These are phyloP conservation scores for Rousettus leschenaultii DNA, from an alignment of 2,113 vertebrate species.

Conservation along the genomic window DNA sequence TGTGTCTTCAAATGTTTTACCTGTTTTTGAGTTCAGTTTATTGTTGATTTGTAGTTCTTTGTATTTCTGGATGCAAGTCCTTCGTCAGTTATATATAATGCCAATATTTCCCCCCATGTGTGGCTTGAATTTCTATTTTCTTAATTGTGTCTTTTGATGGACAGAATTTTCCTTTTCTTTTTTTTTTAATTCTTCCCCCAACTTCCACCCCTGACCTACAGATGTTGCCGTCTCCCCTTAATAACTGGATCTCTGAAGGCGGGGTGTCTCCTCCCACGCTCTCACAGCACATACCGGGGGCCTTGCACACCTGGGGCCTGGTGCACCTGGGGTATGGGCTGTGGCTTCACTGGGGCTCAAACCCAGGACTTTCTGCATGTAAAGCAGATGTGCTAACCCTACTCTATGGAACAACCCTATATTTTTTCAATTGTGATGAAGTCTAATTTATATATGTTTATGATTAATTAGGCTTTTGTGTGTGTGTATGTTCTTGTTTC, in stretches of 20 bases:
- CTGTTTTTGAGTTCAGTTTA: background rate
- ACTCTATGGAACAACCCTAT: slow-evolving; percentile 94
- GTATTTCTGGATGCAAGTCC: background rate
- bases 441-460: background rate
- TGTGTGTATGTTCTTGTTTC: too few species aligned
- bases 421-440: background rate
- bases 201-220: too few species aligned
- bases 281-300: too few species aligned
- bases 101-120: background rate
- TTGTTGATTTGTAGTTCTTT: background rate
- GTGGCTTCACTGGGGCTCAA: slow-evolving; percentile 87
- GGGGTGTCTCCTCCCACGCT: too few species aligned
- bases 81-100: background rate
- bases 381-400: slow-evolving; percentile 99
- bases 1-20: background rate
- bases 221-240: too few species aligned
- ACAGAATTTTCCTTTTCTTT: slow-evolving; percentile 2
- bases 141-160: background rate
- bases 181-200: too few species aligned
- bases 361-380: slow-evolving; percentile 99
- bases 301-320: too few species aligned
- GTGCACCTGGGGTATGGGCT: too few species aligned
- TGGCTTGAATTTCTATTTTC: background rate
- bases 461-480: background rate
- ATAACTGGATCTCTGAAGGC: too few species aligned